These are phyloP conservation scores for Catotricha subobsoleta DNA, from an alignment of 2,888 invertebrate species.

Conservation along the genomic window DNA sequence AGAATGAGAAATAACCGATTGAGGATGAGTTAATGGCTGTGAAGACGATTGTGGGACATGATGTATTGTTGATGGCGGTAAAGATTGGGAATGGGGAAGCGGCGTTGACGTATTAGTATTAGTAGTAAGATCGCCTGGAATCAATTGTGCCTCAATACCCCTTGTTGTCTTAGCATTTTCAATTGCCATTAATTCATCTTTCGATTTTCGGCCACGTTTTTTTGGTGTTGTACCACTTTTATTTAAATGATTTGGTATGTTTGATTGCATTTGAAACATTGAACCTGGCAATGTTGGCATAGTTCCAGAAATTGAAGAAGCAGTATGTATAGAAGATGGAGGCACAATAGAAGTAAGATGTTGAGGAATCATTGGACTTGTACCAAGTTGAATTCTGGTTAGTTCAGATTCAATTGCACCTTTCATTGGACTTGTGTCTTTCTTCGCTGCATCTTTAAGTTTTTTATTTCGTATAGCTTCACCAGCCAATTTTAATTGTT, in stretches of 20 bases:
- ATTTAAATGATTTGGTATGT: not conserved
- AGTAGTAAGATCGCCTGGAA: not conserved
- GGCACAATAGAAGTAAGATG: not conserved
- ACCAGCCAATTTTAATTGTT: conserved; percentile 31
- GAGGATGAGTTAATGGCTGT: not conserved
- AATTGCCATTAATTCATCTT: conserved; percentile 10
- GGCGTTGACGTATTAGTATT: not conserved
- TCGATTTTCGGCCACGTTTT: conserved; percentile 20
- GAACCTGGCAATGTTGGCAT: conserved; percentile 6
- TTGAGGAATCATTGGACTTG: not conserved
- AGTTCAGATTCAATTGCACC: conserved; percentile 2
- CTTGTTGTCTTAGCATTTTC: not conserved
- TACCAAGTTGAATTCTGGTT: not conserved
- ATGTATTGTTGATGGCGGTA: conserved; percentile 1
- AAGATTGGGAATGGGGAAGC: not conserved
- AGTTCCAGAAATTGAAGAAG: not conserved
- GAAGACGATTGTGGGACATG: not conserved
- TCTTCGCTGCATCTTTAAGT: conserved; percentile 33
- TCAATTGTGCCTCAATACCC: not conserved
- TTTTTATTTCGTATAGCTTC: conserved; percentile 32
- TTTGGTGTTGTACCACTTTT: conserved; percentile 19
- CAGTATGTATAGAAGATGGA: too few species aligned
- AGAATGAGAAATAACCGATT: not conserved
- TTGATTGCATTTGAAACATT: conserved; percentile 9
- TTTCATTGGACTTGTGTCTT: conserved; percentile 23